A percentile compares a stretch with the other conserved stretches of the same genome.
Conservation (phyloP, 2,113 vertebrate species). For the Sardina pilchardus region DNA sequence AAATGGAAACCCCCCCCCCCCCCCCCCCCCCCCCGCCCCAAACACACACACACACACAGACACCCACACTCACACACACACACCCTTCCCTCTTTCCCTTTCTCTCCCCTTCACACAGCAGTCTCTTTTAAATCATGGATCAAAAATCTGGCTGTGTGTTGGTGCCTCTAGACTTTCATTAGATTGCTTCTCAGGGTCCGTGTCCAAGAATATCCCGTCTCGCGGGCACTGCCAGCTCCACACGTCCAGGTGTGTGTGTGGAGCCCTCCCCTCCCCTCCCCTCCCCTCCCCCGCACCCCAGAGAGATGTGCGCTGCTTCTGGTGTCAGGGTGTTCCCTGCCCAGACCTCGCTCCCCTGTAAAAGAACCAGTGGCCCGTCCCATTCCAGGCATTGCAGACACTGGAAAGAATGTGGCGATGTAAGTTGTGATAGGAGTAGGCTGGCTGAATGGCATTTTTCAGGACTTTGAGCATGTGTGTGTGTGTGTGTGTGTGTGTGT, state of each 20-base stretch:
- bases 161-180: no score
- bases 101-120: background rate
- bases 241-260: no score
- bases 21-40: background rate
- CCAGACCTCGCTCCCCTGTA: slow-evolving; percentile 26
- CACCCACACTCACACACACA: slow-evolving; percentile 31
- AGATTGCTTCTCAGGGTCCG: no score
- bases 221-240: no score
- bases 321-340: slow-evolving; percentile 42
- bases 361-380: slow-evolving; percentile 45
- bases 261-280: no score
- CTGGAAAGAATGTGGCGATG: slow-evolving; percentile 53
- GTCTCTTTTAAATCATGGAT: background rate
- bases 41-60: slow-evolving; percentile 32
- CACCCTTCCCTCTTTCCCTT: background rate
- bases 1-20: background rate
- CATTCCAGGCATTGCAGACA: slow-evolving; percentile 44
- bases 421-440: slow-evolving; percentile 52
- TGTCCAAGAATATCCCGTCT: no score
- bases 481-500: no score
- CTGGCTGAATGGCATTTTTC: slow-evolving; percentile 44
- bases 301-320: slow-evolving; percentile 14
- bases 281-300: no score
- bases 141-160: no score
- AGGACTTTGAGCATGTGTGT: background rate